Conservation (phyloP, 2,113 vertebrate species). For the Carlito syrichta region DNA sequence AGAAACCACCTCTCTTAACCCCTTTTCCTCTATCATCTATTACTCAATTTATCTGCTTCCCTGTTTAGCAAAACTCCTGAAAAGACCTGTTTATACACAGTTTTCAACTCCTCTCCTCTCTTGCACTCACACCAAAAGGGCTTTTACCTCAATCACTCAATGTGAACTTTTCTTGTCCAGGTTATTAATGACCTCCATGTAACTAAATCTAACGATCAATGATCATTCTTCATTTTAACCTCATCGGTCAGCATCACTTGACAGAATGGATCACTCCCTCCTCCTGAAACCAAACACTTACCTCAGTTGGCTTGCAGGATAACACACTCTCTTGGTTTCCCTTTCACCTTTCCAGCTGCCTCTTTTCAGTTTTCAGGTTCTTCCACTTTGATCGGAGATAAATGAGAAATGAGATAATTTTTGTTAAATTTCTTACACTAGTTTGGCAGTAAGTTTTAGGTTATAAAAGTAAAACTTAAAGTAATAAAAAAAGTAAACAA, state of each 20-base stretch:
- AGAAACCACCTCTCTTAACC: background rate
- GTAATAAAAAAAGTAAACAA: background rate
- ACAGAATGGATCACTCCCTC: background rate
- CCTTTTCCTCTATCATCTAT: background rate
- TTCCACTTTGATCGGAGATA: background rate
- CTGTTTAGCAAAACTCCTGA: background rate
- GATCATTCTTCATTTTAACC: background rate
- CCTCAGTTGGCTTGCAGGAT: background rate
- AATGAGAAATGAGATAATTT: background rate
- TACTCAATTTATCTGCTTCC: background rate
- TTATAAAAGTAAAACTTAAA: conserved; percentile 5
- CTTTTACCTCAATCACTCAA: background rate
- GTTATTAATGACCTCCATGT: background rate
- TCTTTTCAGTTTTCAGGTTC: background rate
- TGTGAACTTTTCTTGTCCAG: background rate
- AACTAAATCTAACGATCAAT: background rate
- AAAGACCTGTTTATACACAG: background rate
- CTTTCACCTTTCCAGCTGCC: background rate
- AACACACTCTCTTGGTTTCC: background rate
- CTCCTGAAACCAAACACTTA: background rate
- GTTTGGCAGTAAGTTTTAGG: background rate
- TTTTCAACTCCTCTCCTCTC: background rate
- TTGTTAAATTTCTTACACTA: background rate
- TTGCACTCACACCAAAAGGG: background rate
- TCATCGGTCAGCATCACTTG: background rate